Evolutionary conservation across 2,888 invertebrate species (phyloP).

Genomic region (Brachyptera putata): DNA sequence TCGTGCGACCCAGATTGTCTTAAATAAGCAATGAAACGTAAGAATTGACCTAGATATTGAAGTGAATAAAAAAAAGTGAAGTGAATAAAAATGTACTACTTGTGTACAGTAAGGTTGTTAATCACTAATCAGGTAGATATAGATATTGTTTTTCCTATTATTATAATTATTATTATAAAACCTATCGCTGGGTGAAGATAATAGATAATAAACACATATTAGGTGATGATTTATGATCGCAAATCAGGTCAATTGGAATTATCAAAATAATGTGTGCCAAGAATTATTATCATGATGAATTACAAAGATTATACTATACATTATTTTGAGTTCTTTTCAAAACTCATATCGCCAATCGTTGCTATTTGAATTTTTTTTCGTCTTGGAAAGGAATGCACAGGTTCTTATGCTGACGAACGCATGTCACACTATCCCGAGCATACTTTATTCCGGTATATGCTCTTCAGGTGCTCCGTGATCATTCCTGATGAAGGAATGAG

Average conservation of each 20-base stretch:
- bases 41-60: slow-evolving; percentile 18
- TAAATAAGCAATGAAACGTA: slow-evolving; percentile 21
- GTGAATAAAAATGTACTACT: slow-evolving; percentile 10
- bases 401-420: no score
- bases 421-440: no score
- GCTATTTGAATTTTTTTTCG: no score
- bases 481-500: no score
- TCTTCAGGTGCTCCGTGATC: no score
- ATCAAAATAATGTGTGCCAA: background rate
- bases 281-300: background rate
- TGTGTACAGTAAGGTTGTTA: background rate
- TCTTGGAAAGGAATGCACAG: no score
- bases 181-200: background rate
- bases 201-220: background rate
- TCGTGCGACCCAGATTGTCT: slow-evolving; percentile 14
- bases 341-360: no score
- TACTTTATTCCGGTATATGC: no score
- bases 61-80: background rate
- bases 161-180: no score
- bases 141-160: background rate
- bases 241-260: slow-evolving; percentile 5
- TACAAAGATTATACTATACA: background rate
- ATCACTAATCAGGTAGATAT: slow-evolving; percentile 10
- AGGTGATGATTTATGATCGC: background rate
- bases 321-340: no score